Percentiles rank a stretch among this genome's conserved stretches.
Evolutionary conservation across 2,888 invertebrate genomes (phyloP).

Genomic region (Xylota sylvarum): DNA sequence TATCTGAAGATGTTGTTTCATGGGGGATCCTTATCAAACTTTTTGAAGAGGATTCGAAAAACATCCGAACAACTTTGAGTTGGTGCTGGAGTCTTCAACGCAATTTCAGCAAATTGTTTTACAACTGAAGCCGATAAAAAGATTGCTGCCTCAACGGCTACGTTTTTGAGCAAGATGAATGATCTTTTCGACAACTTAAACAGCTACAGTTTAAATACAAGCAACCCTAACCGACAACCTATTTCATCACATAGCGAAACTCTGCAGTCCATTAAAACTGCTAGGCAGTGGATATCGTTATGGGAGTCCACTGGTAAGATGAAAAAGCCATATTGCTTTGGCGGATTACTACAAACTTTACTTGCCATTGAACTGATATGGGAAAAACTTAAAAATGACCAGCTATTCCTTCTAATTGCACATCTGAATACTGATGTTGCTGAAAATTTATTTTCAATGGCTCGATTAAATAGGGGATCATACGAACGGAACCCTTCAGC

Average conservation of each 20-base stretch:
- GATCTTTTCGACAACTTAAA: too few species aligned
- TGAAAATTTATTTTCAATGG: neutral
- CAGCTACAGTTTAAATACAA: neutral
- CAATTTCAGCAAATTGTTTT: too few species aligned
- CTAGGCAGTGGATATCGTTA: neutral
- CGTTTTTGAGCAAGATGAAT: too few species aligned
- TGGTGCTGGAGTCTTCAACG: neutral
- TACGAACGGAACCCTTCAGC: neutral
- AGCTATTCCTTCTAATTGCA: conserved; percentile 8
- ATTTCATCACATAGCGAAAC: neutral
- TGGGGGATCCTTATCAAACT: too few species aligned
- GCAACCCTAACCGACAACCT: neutral
- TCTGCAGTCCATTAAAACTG: conserved; percentile 10
- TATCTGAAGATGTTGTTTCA: neutral
- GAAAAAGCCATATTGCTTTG: conserved; percentile 14
- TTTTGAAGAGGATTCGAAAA: too few species aligned
- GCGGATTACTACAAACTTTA: neutral
- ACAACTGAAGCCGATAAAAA: too few species aligned
- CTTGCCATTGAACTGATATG: conserved; percentile 6
- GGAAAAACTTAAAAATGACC: conserved; percentile 6
- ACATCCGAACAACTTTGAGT: neutral
- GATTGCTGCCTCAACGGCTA: too few species aligned
- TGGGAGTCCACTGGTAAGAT: conserved; percentile 20
- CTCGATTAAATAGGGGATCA: neutral
- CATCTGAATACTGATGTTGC: too few species aligned